Base-by-base conservation (phyloP, 1,140 invertebrate genomes). In the Drosophila burlai region DNA sequence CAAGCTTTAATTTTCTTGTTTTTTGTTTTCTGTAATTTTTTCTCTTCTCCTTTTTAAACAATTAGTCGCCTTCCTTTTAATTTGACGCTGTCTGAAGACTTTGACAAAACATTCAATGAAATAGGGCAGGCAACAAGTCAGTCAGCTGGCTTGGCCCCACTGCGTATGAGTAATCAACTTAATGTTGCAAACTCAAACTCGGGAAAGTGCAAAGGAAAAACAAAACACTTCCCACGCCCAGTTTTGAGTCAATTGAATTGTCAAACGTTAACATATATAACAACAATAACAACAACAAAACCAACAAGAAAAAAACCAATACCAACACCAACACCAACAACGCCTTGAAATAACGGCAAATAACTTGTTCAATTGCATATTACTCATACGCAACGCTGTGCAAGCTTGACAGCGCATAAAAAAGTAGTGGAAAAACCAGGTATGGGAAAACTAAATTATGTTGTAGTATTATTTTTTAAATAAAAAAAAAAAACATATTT, bases 121-220 rank as follows among this genome's bases (percentile, higher is more conserved):
- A 66, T 36, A 21, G 16, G 16, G 6, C 36, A 42, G 18, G 38
- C 71, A 57, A 73, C 45, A 62, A 61, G 43, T 62, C 45, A 66
- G 62, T 15, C 62, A 52, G 40, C 49, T 42, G 34, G 26, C 42
- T 40, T 24, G 45, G 69, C 75, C 80, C 65, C 80, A 66, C 69
- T 77, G 80, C 80, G 80, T 83, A 83, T 83, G 80, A 83, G 80
- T 83, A 83, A 83, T 79, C 80, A 54, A 64, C 18, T 13, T 45
- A 31, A 29, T 29, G 50, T 73, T 62, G 59, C 80, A 68, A 81
- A 68, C 42, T 81, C 52, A 2, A 36, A 16, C 36, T 36, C 40
- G 60, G 50, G 42, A 42, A 60, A 63, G 29, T 36, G 21, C 42
- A 36, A 59, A 18, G 29, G 49, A 59, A 59, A 61, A 64, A 46